Base-by-base conservation (phyloP, 2,113 vertebrate species). In the Eudyptes chrysolophus region DNA sequence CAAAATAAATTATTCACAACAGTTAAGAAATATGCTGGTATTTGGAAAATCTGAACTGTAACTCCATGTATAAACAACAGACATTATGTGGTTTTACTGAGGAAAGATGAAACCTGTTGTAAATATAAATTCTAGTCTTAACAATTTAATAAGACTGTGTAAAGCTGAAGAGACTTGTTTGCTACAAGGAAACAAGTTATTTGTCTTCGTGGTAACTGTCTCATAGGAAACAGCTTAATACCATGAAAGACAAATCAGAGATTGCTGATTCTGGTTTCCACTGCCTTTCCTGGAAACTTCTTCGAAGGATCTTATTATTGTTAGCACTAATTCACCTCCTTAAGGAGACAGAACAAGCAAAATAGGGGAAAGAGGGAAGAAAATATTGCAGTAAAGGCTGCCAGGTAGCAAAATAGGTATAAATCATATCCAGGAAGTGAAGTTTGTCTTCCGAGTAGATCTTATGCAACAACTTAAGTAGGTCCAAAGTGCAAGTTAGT, bases 401-500 rank as follows among this genome's bases (percentile, higher is more conserved):
- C 19, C 64, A 51, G 87, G 32, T 22, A 78, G 60, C 27, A 90
- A 84, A 90, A 72, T 26, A 65, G 11, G 25, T 57, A 46, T 48
- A 92, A 66, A 60, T 66, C 75, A 17, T 44, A 80, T 42, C 65
- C 65, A 64, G 60, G 92, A 94, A 65, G 34, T 93, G 75, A 65
- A 92, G 44, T 60, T 94, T 92, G 48, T 86, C 65, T 93, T 86
- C 65, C 6, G 2, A 92, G 52, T 82, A 20, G 13, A 29, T 80
- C 87, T 96, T 95, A 61, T 40, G 58, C 61, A 94, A 61, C 83
- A 26, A 21, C 70, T 93, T 92, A 55, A 83, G 70, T 84, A 96
- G 62, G 70, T 95, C 58, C 88, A 90, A 97, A 96, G 95, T 97
- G 20, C 88, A 91, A 77, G 61, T 68, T 51, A 71, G 30, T 87